A percentile compares a stretch with the other conserved stretches of the same genome.
Evolutionary conservation across 2,797 vertebrate species (phyloP).

Genomic region (Danio tinwini): DNA sequence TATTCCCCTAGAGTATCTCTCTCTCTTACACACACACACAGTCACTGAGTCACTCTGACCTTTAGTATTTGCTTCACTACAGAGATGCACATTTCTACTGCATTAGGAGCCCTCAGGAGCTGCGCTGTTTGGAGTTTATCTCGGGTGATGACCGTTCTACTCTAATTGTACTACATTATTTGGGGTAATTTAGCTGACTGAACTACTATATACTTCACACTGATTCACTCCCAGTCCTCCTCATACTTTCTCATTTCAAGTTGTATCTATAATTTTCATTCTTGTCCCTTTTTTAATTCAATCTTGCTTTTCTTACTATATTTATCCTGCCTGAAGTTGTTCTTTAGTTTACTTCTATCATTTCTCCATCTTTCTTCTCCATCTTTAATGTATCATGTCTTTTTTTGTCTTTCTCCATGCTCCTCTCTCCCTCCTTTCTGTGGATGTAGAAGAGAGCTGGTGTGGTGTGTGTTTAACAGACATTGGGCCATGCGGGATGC

Average conservation of each 20-base stretch:
- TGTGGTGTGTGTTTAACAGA: constrained; percentile 53
- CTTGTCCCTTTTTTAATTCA: neutral
- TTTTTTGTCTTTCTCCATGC: constrained; percentile 32
- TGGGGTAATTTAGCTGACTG: constrained; percentile 1
- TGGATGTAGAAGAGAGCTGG: constrained; percentile 36
- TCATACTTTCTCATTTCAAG: neutral
- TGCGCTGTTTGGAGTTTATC: constrained; percentile 2
- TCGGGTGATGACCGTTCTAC: neutral
- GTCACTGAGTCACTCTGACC: constrained; percentile 42
- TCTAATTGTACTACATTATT: constrained; percentile 7
- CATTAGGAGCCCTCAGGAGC: constrained; percentile 6
- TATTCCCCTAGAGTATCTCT: constrained; percentile 16
- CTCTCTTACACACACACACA: constrained; percentile 19
- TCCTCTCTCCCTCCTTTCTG: constrained; percentile 62
- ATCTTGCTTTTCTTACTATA: neutral
- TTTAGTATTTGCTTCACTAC: constrained; percentile 32
- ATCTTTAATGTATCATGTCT: constrained; percentile 26
- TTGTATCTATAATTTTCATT: neutral
- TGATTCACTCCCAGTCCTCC: constrained; percentile 1
- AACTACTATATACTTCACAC: constrained; percentile 3
- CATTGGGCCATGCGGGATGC: constrained; percentile 47
- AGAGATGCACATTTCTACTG: constrained; percentile 17
- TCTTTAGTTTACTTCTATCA: constrained; percentile 13
- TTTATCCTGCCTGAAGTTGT: constrained; percentile 13
- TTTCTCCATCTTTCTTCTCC: constrained; percentile 21